phyloP scores from a whole-genome alignment of 2,797 vertebrate species.

The Florisuga fusca region DNA sequence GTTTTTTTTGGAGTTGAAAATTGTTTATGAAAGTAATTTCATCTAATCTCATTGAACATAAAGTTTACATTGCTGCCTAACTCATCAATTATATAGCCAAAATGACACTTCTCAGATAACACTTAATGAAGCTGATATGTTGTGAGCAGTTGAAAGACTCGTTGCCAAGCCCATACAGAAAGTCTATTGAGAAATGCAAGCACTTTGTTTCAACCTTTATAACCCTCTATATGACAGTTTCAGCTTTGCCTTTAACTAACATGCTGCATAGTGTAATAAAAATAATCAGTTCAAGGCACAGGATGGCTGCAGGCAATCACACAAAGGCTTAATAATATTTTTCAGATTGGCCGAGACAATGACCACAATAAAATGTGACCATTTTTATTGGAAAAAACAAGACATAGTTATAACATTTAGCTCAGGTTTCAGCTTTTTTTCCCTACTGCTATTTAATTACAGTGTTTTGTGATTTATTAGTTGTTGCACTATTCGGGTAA shows the following conservation, averaged over 20 bases:
- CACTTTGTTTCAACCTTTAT: neutral
- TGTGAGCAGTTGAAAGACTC: neutral
- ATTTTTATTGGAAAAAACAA: conserved; percentile 11
- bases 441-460: neutral
- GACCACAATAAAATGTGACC: neutral
- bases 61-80: neutral
- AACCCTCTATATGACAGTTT: neutral
- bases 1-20: neutral
- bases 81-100: neutral
- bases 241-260: neutral
- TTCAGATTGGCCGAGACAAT: neutral
- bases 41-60: neutral
- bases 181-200: neutral
- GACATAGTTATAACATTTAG: neutral
- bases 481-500: neutral
- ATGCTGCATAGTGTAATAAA: neutral
- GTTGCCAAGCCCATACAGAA: neutral
- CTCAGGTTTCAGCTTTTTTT: neutral
- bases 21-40: neutral
- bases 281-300: neutral
- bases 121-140: neutral
- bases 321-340: conserved; percentile 9
- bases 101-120: neutral
- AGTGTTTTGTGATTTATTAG: neutral
- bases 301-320: neutral